Base-by-base conservation (phyloP, 2,113 vertebrate genomes). In the Glaucomys volans region DNA sequence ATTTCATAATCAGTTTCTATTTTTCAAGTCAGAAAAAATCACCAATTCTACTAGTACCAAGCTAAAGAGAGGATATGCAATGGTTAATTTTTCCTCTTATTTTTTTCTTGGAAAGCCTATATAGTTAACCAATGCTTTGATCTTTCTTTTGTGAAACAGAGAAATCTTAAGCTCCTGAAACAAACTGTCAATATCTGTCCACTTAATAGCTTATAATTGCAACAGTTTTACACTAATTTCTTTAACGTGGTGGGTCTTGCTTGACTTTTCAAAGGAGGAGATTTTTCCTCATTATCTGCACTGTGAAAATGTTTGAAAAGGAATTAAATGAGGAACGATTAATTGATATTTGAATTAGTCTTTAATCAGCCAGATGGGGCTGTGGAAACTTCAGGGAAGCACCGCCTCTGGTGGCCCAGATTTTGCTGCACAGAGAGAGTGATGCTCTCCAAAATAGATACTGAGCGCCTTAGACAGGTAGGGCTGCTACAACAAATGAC, bases 221-320 rank as follows among this genome's bases (percentile, higher is more conserved):
- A 94, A 93, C 71, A 59, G 4, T 94, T 95, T 96, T 71, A 80
- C 47, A 87, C 28, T 93, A 76, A 94, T 90, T 95, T 95, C 66
- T 94, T 89, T 96, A 69, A 88, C 30, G 12, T 74, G 42, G 28
- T 90, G 72, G 67, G 44, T 79, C 57, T 89, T 67, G 69, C 28
- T 86, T 97, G 52, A 85, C 47, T 91, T 97, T 97, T 89, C 86
- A 95, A 95, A 97, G 59, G 16, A 94, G 91, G 85, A 50, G 54
- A 81, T 87, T 93, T 92, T 79, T 42, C 66, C 32, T 96, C 67
- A 80, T 95, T 71, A 93, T 77, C 13, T 35, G 14, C 26, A 90
- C 82, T 80, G 80, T 67, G 83, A 72, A 95, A 95, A 96, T 74
- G 37, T 66, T 87, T 95, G 85, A 92, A 94, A 96, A 79, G 0